Evolutionary conservation across 2,888 invertebrate genomes (phyloP).

Genomic region (Petrolisthes cinctipes): DNA sequence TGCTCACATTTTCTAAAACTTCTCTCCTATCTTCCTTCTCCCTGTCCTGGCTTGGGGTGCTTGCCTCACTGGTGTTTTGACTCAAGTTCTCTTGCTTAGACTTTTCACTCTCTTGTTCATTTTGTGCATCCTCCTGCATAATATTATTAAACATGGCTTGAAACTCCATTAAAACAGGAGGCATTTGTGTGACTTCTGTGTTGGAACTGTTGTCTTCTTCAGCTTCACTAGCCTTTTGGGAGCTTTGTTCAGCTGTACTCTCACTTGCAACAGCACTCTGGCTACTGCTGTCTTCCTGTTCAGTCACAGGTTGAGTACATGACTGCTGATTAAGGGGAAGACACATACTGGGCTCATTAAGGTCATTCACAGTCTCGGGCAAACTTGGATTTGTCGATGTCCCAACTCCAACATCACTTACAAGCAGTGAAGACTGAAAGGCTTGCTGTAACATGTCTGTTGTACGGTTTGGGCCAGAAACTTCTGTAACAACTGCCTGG

Average conservation of each 20-base stretch:
- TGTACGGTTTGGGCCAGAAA: neutral
- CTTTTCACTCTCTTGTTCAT: constrained; percentile 31
- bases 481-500: neutral
- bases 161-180: constrained; percentile 27
- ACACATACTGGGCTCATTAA: constrained; percentile 33
- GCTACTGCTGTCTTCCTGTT: neutral
- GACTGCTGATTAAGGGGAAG: neutral
- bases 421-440: constrained; percentile 33
- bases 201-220: neutral
- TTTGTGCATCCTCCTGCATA: constrained; percentile 41
- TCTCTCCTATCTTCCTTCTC: neutral
- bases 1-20: neutral
- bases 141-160: constrained; percentile 26
- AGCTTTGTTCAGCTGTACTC: neutral
- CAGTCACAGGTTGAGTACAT: neutral
- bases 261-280: neutral
- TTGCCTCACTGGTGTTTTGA: neutral
- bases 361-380: constrained; percentile 11
- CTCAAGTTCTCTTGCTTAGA: neutral
- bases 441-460: constrained; percentile 36
- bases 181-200: constrained; percentile 32
- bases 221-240: neutral
- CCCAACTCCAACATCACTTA: constrained; percentile 20
- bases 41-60: neutral
- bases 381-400: constrained; percentile 28